Base-by-base conservation (phyloP, 2,888 invertebrate species). In the Brachycybe producta region DNA sequence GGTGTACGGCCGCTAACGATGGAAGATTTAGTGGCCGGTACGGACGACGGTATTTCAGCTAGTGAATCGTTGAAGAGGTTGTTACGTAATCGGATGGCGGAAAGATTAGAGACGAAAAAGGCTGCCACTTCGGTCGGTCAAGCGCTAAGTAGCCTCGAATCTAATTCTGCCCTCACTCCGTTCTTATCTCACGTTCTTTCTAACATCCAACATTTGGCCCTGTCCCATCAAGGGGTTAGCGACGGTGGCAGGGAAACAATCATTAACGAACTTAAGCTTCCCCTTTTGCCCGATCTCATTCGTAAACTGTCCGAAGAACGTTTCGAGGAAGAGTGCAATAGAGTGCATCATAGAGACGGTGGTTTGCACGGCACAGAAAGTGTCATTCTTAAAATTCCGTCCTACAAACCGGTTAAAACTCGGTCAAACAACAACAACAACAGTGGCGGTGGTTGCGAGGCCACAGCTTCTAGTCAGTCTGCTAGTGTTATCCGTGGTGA, bases 381-480 rank as follows among this genome's bases (percentile, higher is more conserved):
- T 60, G 82, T 85, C 70, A 86, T 88, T 71, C 78, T 90, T 63
- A 86, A 85, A 74, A 86, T 90, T 78, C 90, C 90, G 75, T 87
- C 88, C 76, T 88, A 84, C 73, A 81, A 79, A 69, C 84, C 86
- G 36, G 64, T 59, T 32, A 59, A 52, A 39, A 42, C 35, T 56
- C 30, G 45, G 28, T 27, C 59, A 42, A 57, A 58, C 34, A 17
- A 26, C 17, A 56, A 56, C 60, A 65, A 63, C 53, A 64, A 55
- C 50, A 62, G 57, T 65, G 65, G 32, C 52, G 62, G 62, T 50
- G 60, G 60, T 62, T 28, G 62, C 63, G 48, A 62, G 61, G 13
- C 64, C 62, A 43, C 60, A 61, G 42, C 63, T 44, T 58, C 59
- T 59, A 59, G 58, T 58, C 61, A 60, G 42, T 53, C 53, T 40